Evolutionary conservation across 2,113 vertebrate genomes (phyloP), one percentile per base, ranked within the genome.

Genomic region (Loxodonta africana): DNA sequence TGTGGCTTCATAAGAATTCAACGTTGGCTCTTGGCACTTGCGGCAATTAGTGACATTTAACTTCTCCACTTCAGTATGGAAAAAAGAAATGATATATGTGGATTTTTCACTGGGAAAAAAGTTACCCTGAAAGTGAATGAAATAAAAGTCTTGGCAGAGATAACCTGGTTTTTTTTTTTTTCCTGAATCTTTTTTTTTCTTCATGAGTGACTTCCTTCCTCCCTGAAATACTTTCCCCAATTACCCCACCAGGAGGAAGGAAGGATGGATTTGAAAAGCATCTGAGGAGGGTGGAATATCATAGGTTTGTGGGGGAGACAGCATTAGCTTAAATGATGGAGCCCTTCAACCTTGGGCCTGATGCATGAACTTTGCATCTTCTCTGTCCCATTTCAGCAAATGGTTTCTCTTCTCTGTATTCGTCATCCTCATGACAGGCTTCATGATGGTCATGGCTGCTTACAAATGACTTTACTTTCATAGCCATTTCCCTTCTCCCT

Each of bases 41-140:
- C 41, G 63, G 67, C 81, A 97, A 96, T 98, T 98, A 98, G 93
- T 96, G 86, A 41, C 90, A 90, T 96, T 97, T 98, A 95, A 95
- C 98, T 98, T 98, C 89, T 92, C 41, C 97, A 18, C 96, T 98
- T 97, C 95, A 48, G 71, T 96, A 71, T 48, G 96, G 85, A 90
- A 97, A 98, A 98, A 91, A 91, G 96, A 95, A 95, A 96, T 90
- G 77, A 77, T 88, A 97, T 90, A 96, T 53, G 74, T 95, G 76
- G 92, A 51, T 89, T 95, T 97, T 94, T 93, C n/a, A 96, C 62
- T 88, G 96, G 73, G 48, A 86, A 87, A 90, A 98, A 96, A 95
- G 44, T 90, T 98, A 84, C n/a, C 88, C 94, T 96, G 92, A 94
- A 86, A 98, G 69, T 91, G 97, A 88, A 95, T 90, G 77, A 71